A percentile compares a stretch with the other conserved stretches of the same genome.
phyloP scores from a whole-genome alignment of 2,113 vertebrate genomes.

The Hydrochoerus hydrochaeris region DNA sequence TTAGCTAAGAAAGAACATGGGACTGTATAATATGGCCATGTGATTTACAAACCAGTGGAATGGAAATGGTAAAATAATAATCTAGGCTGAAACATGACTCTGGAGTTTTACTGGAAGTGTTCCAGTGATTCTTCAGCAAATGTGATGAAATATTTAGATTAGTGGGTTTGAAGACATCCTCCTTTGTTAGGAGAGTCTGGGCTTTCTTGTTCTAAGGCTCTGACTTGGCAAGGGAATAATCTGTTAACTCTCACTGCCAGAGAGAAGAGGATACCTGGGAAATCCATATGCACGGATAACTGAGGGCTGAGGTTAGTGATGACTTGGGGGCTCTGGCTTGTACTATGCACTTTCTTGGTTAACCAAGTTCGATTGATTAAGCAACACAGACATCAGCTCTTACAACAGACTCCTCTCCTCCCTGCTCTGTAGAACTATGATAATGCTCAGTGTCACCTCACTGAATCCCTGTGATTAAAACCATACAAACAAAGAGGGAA shows the following conservation, averaged over 20 bases:
- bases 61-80: conserved; percentile 26
- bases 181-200: background rate
- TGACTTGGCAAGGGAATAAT: background rate
- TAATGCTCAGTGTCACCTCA: background rate
- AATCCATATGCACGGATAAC: background rate
- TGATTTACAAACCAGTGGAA: background rate
- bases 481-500: background rate
- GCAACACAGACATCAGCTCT: background rate
- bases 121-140: background rate
- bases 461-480: background rate
- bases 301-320: background rate
- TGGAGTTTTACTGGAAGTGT: background rate
- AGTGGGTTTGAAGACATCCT: conserved; percentile 27
- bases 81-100: conserved; percentile 23
- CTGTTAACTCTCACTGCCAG: background rate
- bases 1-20: background rate
- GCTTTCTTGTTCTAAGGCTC: conserved; percentile 52
- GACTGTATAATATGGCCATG: background rate
- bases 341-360: background rate
- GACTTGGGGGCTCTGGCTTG: background rate
- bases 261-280: background rate
- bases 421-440: background rate
- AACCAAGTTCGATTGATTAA: background rate
- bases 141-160: conserved; percentile 61
- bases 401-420: conserved; percentile 7